Percentiles rank a stretch among this genome's conserved stretches.
Evolutionary conservation across 2,888 invertebrate species (phyloP).

Genomic region (Eucriotettix oculatus): DNA sequence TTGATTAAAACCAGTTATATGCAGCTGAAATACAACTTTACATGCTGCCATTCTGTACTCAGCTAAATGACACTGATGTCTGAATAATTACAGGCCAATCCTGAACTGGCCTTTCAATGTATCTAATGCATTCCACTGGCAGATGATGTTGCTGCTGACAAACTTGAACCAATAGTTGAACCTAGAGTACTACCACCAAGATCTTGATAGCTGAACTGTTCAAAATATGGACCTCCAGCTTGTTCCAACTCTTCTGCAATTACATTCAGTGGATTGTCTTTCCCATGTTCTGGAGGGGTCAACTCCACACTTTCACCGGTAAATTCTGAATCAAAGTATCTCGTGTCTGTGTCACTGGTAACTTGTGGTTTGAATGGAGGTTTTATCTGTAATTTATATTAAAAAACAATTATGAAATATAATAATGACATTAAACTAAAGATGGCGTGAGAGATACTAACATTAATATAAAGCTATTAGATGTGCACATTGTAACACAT

Average conservation of each 20-base stretch:
- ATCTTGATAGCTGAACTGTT: conserved; percentile 72
- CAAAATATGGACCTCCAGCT: conserved; percentile 36
- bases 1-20: too few species aligned
- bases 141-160: neutral
- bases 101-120: too few species aligned
- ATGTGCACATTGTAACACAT: too few species aligned
- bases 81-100: too few species aligned
- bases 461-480: too few species aligned
- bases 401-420: conserved; percentile 1
- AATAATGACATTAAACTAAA: too few species aligned
- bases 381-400: conserved; percentile 43
- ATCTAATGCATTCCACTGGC: too few species aligned
- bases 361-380: conserved; percentile 91
- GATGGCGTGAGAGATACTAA: too few species aligned
- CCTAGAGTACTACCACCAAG: conserved; percentile 46
- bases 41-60: too few species aligned
- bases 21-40: too few species aligned
- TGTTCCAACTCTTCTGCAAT: conserved; percentile 41
- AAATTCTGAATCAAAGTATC: conserved; percentile 97
- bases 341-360: conserved; percentile 88
- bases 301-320: conserved; percentile 93
- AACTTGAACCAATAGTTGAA: conserved; percentile 28
- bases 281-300: conserved; percentile 68
- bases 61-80: too few species aligned
- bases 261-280: conserved; percentile 34